Conservation (phyloP, 1,140 invertebrate genomes). For the Microvelia longipes region DNA sequence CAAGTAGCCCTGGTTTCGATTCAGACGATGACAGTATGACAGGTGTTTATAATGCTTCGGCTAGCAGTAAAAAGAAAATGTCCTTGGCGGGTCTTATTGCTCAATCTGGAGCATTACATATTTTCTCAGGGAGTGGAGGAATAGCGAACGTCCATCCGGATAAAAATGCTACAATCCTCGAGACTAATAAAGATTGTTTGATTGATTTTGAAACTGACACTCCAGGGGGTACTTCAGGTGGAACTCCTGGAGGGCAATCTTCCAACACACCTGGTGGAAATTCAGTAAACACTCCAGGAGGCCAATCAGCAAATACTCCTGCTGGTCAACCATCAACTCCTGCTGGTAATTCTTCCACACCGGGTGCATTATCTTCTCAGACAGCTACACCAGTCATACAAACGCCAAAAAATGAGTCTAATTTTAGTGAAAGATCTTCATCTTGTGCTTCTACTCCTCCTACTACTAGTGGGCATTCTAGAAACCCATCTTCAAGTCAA, state of each 20-base stretch:
- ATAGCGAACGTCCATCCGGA: slow-evolving; percentile 23
- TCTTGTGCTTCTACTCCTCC: slow-evolving; percentile 29
- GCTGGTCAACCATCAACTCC: neutral
- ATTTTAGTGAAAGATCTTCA: slow-evolving; percentile 14
- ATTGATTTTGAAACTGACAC: slow-evolving; percentile 9
- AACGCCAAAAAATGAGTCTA: slow-evolving; percentile 24
- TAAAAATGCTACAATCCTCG: slow-evolving; percentile 2
- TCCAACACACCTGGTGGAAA: neutral
- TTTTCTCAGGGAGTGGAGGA: slow-evolving; percentile 27
- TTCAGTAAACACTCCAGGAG: slow-evolving; percentile 35
- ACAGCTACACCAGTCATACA: too few species aligned
- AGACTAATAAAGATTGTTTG: neutral
- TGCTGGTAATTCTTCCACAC: neutral
- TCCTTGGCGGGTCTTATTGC: slow-evolving; percentile 43
- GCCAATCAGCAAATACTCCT: neutral
- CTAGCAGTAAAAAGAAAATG: slow-evolving; percentile 14
- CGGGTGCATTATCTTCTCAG: neutral
- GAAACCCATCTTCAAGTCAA: slow-evolving; percentile 56
- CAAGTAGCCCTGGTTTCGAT: slow-evolving; percentile 87
- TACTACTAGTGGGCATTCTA: slow-evolving; percentile 30
- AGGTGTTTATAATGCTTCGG: slow-evolving; percentile 19
- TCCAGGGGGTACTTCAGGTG: neutral
- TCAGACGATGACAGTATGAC: slow-evolving; percentile 73
- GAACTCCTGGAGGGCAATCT: neutral
- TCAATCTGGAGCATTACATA: slow-evolving; percentile 38